Evolutionary conservation across 2,113 vertebrate genomes (phyloP), one percentile per base, ranked within the genome.

Genomic region (Echinops telfairi): DNA sequence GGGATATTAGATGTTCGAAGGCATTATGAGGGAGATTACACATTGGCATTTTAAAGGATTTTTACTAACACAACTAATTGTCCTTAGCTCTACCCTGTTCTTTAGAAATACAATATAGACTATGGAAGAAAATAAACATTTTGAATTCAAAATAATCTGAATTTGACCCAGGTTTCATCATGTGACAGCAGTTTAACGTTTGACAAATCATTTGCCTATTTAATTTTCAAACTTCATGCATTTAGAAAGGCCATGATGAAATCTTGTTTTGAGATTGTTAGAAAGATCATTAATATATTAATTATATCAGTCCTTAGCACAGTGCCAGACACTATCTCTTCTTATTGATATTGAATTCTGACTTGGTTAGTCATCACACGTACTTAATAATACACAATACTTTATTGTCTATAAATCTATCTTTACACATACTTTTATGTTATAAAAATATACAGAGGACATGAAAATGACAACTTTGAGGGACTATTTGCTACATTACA

Each of bases 221-320:
- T 31, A 8, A 64, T 88, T 82, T 91, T 77, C 10, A 43, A 62
- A 83, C 76, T 11, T 88, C 11, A 77, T 40, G 23, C 7, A 16
- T 22, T 5, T 1, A 40, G 8, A 82, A 58, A 36, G 11, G n/a
- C 53, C n/a, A 86, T 80, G 78, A 71, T 3, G 11, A 76, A 82
- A 1, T 15, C 6, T 79, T 76, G 58, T n/a, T 47, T 88, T 70
- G 78, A 92, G 31, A 33, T 20, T 82, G 7, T 86, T 66, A 0
- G 47, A 31, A 86, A 31, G 53, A 53, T 79, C 71, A 90, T 66
- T 94, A 86, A 53, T 33, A n/a, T 16, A 68, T 40, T 82, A 43
- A 53, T 90, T 77, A 43, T 57, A 83, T 83, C 60, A n/a, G 53
- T 43, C 25, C 83, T 90, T 81, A 64, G 19, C 38, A 81, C 16